These are phyloP conservation scores for Geopemphigus sp. DNA, from an alignment of 1,140 invertebrate species.

Conservation along the genomic window DNA sequence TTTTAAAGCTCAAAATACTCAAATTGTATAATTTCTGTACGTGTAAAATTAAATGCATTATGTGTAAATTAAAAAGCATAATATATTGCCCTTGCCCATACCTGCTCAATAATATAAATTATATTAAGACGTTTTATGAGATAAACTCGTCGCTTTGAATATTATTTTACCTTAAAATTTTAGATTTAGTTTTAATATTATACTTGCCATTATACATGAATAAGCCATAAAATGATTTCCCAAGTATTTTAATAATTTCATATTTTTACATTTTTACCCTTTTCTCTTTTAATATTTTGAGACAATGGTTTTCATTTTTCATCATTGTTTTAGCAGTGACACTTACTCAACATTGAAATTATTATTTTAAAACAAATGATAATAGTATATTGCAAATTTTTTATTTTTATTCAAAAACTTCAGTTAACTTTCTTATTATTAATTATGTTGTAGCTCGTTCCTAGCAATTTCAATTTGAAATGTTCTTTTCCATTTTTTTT, in stretches of 20 bases:
- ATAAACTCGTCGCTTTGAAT: background rate
- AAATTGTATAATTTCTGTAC: background rate
- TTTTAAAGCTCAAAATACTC: background rate
- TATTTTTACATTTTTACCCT: background rate
- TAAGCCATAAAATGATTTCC: background rate
- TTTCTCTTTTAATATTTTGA: background rate
- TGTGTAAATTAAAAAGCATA: background rate
- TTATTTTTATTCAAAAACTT: background rate
- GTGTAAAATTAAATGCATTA: no score
- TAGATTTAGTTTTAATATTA: background rate
- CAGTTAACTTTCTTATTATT: background rate
- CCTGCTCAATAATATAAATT: background rate
- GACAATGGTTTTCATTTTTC: conserved; percentile 15
- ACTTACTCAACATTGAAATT: background rate
- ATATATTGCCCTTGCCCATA: background rate
- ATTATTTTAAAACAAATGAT: no score
- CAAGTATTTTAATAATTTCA: background rate
- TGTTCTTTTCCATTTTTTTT: background rate
- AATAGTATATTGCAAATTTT: background rate
- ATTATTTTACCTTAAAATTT: background rate
- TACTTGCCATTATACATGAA: background rate
- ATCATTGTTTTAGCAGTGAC: background rate
- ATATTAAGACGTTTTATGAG: background rate
- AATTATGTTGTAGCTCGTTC: conserved; percentile 20
- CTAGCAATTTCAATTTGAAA: conserved; percentile 27